Conservation (phyloP, 2,888 invertebrate genomes). For the Calephelis perditalis region DNA sequence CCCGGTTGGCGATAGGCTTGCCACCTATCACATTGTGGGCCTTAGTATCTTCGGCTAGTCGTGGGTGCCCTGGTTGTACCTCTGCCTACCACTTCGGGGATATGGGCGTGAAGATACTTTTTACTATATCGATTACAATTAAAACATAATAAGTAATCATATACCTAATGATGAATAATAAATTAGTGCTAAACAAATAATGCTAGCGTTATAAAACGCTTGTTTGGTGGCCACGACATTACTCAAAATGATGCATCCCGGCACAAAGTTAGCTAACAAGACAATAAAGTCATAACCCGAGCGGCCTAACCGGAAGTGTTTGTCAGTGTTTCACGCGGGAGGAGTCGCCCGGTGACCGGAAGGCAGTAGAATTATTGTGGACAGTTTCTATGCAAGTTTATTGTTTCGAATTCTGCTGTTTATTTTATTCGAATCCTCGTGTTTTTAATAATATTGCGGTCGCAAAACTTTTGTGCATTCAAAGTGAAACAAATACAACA, state of each 20-base stretch:
- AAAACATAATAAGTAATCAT: too few species aligned
- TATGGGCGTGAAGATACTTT: too few species aligned
- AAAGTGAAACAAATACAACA: constrained; percentile 5
- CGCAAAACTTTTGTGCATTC: constrained; percentile 1
- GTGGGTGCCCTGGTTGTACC: too few species aligned
- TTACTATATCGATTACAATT: too few species aligned
- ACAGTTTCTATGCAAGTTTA: constrained; percentile 20
- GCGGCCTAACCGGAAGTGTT: constrained; percentile 45
- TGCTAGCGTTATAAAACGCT: constrained; percentile 13
- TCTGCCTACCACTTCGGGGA: too few species aligned
- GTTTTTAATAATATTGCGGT: constrained; percentile 12
- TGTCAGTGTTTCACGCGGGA: constrained; percentile 32
- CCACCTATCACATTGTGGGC: too few species aligned
- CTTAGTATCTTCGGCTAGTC: too few species aligned
- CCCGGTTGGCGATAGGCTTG: too few species aligned
- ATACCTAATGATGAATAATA: not conserved
- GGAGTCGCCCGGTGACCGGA: constrained; percentile 27
- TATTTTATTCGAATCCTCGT: constrained; percentile 16
- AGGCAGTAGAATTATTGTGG: constrained; percentile 29
- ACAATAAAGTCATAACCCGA: constrained; percentile 55
- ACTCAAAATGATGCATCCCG: constrained; percentile 27
- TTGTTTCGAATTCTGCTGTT: constrained; percentile 20
- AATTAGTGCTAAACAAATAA: not conserved
- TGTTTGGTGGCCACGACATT: constrained; percentile 20
- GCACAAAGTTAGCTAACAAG: constrained; percentile 55